These are phyloP conservation scores for Ochlodes sylvanus DNA, from an alignment of 2,888 invertebrate genomes.

Conservation along the genomic window DNA sequence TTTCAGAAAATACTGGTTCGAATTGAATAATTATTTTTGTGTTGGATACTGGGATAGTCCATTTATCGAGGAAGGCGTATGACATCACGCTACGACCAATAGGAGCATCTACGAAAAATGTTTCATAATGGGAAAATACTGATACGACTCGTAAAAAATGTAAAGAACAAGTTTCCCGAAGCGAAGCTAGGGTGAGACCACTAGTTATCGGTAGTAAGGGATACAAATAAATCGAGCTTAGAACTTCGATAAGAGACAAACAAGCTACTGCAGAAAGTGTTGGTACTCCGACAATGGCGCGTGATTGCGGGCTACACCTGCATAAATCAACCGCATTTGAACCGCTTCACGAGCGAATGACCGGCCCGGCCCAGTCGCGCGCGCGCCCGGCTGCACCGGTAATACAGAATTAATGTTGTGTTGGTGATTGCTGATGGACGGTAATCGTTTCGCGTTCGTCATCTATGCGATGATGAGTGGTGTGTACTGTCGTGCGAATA, in stretches of 20 bases:
- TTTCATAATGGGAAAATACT: too few species aligned
- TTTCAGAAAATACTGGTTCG: too few species aligned
- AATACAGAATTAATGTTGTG: constrained; percentile 33
- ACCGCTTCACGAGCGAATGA: constrained; percentile 22
- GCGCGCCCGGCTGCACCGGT: constrained; percentile 24
- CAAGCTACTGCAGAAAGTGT: background rate
- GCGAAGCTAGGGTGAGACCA: too few species aligned
- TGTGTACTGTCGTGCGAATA: background rate
- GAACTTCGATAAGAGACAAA: constrained; percentile 1
- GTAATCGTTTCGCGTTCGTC: constrained; percentile 32
- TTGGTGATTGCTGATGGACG: constrained; percentile 35
- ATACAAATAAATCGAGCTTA: background rate
- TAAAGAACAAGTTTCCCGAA: too few species aligned
- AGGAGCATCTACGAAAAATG: too few species aligned
- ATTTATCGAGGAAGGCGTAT: too few species aligned
- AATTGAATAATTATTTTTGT: too few species aligned
- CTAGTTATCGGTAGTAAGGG: too few species aligned
- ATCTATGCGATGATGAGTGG: background rate
- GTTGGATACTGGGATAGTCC: too few species aligned
- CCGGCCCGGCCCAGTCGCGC: constrained; percentile 9
- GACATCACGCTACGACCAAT: too few species aligned
- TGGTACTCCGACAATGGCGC: constrained; percentile 61
- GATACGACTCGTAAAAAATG: too few species aligned
- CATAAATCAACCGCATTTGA: constrained; percentile 68
- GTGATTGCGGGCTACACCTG: constrained; percentile 75